Conservation (phyloP, 2,888 invertebrate genomes). For the Erebia aethiops region DNA sequence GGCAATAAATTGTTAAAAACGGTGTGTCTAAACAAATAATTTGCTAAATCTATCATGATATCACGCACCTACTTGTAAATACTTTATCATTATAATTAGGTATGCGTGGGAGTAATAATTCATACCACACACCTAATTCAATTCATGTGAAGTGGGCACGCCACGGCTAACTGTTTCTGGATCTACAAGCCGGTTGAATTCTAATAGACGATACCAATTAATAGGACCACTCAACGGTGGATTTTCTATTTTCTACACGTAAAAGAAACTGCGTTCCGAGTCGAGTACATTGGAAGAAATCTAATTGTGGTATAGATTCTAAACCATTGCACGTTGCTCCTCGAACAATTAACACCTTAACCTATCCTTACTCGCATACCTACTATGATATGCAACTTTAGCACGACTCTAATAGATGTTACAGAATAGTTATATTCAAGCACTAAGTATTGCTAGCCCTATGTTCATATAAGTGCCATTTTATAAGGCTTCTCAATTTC, state of each 20-base stretch:
- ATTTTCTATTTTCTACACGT: slow-evolving; percentile 83
- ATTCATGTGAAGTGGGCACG: slow-evolving; percentile 72
- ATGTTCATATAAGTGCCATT: neutral
- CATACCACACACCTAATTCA: slow-evolving; percentile 65
- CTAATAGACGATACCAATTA: slow-evolving; percentile 78
- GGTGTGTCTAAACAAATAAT: slow-evolving; percentile 11
- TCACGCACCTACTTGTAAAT: slow-evolving; percentile 46
- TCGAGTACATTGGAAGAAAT: slow-evolving; percentile 70
- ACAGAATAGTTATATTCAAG: neutral
- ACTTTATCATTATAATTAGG: slow-evolving; percentile 41
- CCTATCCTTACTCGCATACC: slow-evolving; percentile 9
- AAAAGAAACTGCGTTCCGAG: slow-evolving; percentile 78
- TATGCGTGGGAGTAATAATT: slow-evolving; percentile 57
- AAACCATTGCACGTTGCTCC: neutral
- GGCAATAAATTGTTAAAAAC: slow-evolving; percentile 15
- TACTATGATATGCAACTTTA: neutral
- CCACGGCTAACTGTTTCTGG: slow-evolving; percentile 76
- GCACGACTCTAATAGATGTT: neutral
- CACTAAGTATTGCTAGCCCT: neutral
- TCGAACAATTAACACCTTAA: slow-evolving; percentile 4
- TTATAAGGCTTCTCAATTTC: slow-evolving; percentile 32
- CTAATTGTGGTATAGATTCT: slow-evolving; percentile 54
- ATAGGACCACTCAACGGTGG: slow-evolving; percentile 80
- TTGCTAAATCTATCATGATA: slow-evolving; percentile 49
- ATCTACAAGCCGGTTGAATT: slow-evolving; percentile 73